phyloP scores from a whole-genome alignment of 2,888 invertebrate genomes.

The Pristionchus arcanus region DNA sequence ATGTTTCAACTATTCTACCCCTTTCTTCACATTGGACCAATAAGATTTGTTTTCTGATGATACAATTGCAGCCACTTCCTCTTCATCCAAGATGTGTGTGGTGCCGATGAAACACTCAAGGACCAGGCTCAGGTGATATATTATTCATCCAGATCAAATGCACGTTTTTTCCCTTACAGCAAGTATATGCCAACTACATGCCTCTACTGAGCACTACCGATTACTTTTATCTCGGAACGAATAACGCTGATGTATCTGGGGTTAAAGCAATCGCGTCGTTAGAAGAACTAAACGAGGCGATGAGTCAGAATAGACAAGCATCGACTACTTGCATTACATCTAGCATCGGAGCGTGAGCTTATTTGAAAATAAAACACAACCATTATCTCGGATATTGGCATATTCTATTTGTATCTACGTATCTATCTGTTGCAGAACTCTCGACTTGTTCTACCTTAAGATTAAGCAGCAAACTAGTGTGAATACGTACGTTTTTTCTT shows the following conservation, averaged over 20 bases:
- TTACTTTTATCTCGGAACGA: neutral
- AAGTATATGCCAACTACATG: neutral
- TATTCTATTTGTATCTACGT: neutral
- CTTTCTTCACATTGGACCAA: no score
- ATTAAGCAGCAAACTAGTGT: neutral
- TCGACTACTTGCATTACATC: neutral
- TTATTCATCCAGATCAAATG: no score
- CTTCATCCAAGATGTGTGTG: conserved; percentile 47
- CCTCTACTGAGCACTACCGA: neutral
- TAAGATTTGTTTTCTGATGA: no score
- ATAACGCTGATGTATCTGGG: neutral
- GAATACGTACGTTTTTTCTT: neutral
- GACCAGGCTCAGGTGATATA: neutral
- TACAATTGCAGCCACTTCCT: neutral
- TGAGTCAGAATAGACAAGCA: neutral
- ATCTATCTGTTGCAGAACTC: neutral
- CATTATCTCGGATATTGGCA: neutral
- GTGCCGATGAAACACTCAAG: neutral
- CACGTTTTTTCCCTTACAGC: no score
- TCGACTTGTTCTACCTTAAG: neutral
- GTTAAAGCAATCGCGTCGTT: neutral
- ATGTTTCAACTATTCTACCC: no score
- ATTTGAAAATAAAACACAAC: neutral
- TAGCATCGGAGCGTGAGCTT: neutral
- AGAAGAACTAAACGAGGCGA: neutral